phyloP scores from a whole-genome alignment of 1,140 invertebrate genomes.

The Tyrophagus putrescentiae region DNA sequence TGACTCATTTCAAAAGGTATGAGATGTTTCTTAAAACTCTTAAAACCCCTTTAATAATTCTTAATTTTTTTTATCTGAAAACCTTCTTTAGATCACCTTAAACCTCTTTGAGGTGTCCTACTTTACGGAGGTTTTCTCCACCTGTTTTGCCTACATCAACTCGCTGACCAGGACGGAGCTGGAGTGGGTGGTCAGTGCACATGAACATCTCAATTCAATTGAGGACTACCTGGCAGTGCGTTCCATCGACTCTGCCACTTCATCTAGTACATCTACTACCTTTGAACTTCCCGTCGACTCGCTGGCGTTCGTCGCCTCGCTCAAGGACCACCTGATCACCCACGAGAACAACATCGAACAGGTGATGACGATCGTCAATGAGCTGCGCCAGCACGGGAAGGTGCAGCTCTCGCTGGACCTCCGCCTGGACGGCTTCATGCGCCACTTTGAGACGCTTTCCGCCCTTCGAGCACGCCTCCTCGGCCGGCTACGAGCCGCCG shows the following conservation, averaged over 20 bases:
- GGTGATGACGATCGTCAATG: not conserved
- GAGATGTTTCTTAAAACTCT: too few relatives aligned
- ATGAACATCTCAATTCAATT: slow-evolving; percentile 1
- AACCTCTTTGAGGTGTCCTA: not conserved
- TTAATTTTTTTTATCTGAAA: too few relatives aligned
- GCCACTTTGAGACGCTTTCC: not conserved
- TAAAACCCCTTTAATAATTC: too few relatives aligned
- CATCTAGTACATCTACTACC: too few relatives aligned
- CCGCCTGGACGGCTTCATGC: not conserved
- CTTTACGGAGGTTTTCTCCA: not conserved
- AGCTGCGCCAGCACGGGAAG: not conserved
- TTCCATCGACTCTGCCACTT: too few relatives aligned
- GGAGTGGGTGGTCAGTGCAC: not conserved
- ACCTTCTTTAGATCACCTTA: not conserved
- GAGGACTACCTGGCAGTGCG: not conserved
- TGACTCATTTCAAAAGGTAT: too few relatives aligned
- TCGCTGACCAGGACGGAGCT: not conserved
- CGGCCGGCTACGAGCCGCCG: not conserved
- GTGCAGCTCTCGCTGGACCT: not conserved
- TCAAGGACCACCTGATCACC: not conserved
- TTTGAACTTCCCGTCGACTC: not conserved
- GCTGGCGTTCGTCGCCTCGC: not conserved
- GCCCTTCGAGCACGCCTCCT: not conserved
- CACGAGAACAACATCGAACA: slow-evolving; percentile 3
- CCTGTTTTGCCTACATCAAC: not conserved